phyloP scores from a whole-genome alignment of 2,888 invertebrate genomes.

The Opisthograptis luteolata region DNA sequence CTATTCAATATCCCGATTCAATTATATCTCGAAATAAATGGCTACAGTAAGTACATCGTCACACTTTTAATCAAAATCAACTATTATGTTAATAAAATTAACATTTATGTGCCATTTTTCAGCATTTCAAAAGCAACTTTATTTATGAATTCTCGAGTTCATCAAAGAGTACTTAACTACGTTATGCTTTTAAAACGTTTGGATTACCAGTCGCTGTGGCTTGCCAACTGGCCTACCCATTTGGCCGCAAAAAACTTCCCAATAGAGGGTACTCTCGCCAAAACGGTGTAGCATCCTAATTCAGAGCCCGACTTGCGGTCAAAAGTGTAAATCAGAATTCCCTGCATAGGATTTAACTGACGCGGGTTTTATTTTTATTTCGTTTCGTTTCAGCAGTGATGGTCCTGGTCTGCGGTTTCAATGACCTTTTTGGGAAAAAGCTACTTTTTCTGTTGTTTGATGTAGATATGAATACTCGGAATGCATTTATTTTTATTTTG shows the following conservation, averaged over 20 bases:
- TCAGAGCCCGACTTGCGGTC: conserved; percentile 58
- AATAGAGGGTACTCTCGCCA: conserved; percentile 37
- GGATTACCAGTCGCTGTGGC: conserved; percentile 49
- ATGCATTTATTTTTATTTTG: too few species aligned
- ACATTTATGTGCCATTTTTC: too few species aligned
- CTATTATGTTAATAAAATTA: too few species aligned
- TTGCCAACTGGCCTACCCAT: conserved; percentile 48
- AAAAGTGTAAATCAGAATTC: conserved; percentile 40
- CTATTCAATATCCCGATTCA: too few species aligned
- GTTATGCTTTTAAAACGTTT: conserved; percentile 40
- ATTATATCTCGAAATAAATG: too few species aligned
- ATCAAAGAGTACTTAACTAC: conserved; percentile 44
- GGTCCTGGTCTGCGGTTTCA: too few species aligned
- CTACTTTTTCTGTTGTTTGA: too few species aligned
- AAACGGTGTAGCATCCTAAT: conserved; percentile 52
- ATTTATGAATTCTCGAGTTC: conserved; percentile 42
- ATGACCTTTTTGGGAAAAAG: neutral
- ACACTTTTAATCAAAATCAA: too few species aligned
- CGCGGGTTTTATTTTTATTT: conserved; percentile 28
- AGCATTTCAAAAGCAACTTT: too few species aligned
- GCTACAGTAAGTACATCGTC: too few species aligned
- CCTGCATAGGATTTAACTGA: conserved; percentile 28
- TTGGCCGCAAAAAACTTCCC: conserved; percentile 51
- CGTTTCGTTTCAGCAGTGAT: neutral
- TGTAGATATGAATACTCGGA: too few species aligned